phyloP scores from a whole-genome alignment of 2,888 invertebrate species.

The Bhutanitis thaidina region DNA sequence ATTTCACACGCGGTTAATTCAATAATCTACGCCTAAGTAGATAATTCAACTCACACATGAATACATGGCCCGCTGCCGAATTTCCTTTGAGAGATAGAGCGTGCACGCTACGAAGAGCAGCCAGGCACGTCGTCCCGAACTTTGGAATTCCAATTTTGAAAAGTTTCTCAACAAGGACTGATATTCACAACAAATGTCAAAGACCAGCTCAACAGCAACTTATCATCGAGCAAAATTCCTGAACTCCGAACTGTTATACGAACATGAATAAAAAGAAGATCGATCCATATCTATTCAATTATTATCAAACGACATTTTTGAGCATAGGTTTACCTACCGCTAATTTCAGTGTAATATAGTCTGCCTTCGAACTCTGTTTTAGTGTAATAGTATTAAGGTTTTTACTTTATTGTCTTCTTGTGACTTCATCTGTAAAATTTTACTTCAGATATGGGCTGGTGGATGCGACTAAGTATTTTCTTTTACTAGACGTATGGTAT shows the following conservation, averaged over 20 bases:
- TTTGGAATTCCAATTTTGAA: conserved; percentile 79
- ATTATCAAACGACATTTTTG: too few species aligned
- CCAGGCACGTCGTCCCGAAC: conserved; percentile 72
- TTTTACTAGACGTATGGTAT: too few species aligned
- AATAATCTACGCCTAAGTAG: conserved; percentile 66
- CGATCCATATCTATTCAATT: too few species aligned
- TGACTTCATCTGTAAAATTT: too few species aligned
- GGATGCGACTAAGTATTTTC: too few species aligned
- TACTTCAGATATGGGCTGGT: too few species aligned
- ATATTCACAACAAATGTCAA: conserved; percentile 74
- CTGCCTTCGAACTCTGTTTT: too few species aligned
- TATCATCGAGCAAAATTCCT: conserved; percentile 9
- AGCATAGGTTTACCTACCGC: too few species aligned
- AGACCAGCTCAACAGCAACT: conserved; percentile 50
- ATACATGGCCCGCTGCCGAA: conserved; percentile 70
- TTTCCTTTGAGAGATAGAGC: conserved; percentile 77
- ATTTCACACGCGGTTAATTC: conserved; percentile 69
- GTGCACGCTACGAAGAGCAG: conserved; percentile 56
- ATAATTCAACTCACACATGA: conserved; percentile 73
- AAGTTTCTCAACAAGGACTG: conserved; percentile 74
- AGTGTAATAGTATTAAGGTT: too few species aligned
- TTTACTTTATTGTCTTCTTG: too few species aligned
- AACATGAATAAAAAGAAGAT: too few species aligned
- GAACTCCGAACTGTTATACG: neutral
- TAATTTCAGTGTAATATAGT: too few species aligned